Evolutionary conservation across 2,888 invertebrate genomes (phyloP).

Genomic region (Aromia moschata): DNA sequence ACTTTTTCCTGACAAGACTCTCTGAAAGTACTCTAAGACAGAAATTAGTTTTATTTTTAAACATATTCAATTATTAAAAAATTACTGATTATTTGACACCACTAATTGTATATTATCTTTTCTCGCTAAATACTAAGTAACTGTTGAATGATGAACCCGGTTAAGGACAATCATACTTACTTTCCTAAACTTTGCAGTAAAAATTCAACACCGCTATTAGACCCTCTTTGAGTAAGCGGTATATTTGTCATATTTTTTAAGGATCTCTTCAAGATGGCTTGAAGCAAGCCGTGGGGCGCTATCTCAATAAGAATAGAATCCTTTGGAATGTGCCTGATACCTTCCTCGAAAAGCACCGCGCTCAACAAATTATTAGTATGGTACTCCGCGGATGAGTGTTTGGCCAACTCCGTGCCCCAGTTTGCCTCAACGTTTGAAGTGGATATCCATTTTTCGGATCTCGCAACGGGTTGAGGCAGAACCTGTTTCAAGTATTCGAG

Average conservation of each 20-base stretch:
- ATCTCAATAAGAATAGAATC: slow-evolving; percentile 88
- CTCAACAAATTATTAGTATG: slow-evolving; percentile 74
- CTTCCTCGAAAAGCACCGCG: slow-evolving; percentile 84
- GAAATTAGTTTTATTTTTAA: no score
- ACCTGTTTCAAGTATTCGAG: slow-evolving; percentile 62
- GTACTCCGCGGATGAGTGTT: slow-evolving; percentile 72
- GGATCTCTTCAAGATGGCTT: slow-evolving; percentile 84
- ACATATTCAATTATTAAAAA: no score
- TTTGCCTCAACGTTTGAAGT: slow-evolving; percentile 70
- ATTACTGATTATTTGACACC: no score
- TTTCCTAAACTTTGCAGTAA: slow-evolving; percentile 73
- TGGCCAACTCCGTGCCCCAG: slow-evolving; percentile 69
- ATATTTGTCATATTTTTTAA: slow-evolving; percentile 76
- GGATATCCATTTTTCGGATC: slow-evolving; percentile 73
- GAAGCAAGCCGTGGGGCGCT: slow-evolving; percentile 89
- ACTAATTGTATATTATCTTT: no score
- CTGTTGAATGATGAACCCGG: no score
- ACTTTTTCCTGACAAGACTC: no score
- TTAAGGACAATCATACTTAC: slow-evolving; percentile 62
- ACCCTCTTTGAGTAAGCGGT: slow-evolving; percentile 77
- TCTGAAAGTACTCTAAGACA: no score
- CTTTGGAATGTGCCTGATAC: slow-evolving; percentile 78
- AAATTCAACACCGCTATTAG: slow-evolving; percentile 71
- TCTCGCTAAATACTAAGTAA: no score
- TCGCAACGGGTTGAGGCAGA: slow-evolving; percentile 62